Evolutionary conservation across 1,140 invertebrate species (phyloP), one percentile per base, ranked within the genome.

Genomic region (Lasaia peninsularis): DNA sequence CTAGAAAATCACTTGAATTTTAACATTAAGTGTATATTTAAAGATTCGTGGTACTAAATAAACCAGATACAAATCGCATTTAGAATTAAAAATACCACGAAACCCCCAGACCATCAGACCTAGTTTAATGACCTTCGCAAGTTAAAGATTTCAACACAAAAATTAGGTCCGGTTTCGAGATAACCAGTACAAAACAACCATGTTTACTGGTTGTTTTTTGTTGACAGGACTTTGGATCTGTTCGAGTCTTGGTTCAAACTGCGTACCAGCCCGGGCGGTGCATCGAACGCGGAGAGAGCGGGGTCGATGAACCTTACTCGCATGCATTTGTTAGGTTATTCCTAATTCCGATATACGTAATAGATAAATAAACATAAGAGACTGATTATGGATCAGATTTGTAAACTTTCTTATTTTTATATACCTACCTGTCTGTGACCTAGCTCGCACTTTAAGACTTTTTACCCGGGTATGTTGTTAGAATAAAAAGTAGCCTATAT

Each of bases 221-320:
- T 66, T 59, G 53, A 55, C 55, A 65, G 56, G 64, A 62, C 62
- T 64, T 71, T 72, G 66, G 68, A 69, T 62, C 60, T 64, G 73
- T 73, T 70, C 71, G 76, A 64, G 67, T 63, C 62, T 65, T 54
- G 62, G 68, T 69, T 67, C 62, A 72, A 70, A 65, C 64, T 65
- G 74, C 70, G 70, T 65, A 63, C 63, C 56, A n/a, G 51, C 50
- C 61, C 65, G 70, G 65, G 60, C 78, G 75, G 81, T 86, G 83
- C 85, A 85, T 82, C 81, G 82, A 86, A 84, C 82, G 81, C 80
- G 79, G 81, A 76, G 80, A 80, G 81, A 82, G 80, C 70, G 73
- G 65, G 83, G 83, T 80, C 85, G 71, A 67, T 75, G 80, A 84
- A 79, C 85, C 68, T n/a, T 56, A 72, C 71, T 80, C 80, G 79